Percentiles rank a stretch among this genome's conserved stretches.
Evolutionary conservation across 2,888 invertebrate species (phyloP).

Genomic region (Sphaerophoria taeniata): DNA sequence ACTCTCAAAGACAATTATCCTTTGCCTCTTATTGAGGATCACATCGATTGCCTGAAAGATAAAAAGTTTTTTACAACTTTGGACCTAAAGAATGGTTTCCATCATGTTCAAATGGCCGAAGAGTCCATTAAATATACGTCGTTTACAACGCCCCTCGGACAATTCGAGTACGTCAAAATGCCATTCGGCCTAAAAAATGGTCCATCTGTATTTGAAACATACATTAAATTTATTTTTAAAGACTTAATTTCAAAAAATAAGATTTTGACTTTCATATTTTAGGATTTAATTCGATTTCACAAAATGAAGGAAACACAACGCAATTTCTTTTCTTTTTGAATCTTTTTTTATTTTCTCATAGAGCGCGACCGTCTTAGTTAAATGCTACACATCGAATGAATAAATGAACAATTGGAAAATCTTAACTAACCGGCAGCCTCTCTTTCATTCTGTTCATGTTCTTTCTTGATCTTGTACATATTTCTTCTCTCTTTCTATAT

Average conservation of each 20-base stretch:
- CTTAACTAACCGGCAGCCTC: too few relatives aligned
- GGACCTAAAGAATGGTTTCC: slow-evolving; percentile 34
- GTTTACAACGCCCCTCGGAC: slow-evolving; percentile 23
- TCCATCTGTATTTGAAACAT: slow-evolving; percentile 43
- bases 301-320: too few relatives aligned
- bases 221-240: slow-evolving; percentile 24
- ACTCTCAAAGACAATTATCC: slow-evolving; percentile 49
- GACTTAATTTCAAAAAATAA: slow-evolving; percentile 25
- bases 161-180: slow-evolving; percentile 2
- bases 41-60: slow-evolving; percentile 39
- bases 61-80: slow-evolving; percentile 42
- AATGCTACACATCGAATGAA: too few relatives aligned
- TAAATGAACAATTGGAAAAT: too few relatives aligned
- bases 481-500: too few relatives aligned
- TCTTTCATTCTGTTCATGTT: too few relatives aligned
- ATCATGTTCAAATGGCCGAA: slow-evolving; percentile 20
- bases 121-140: slow-evolving; percentile 44
- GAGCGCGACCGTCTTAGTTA: too few relatives aligned
- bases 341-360: too few relatives aligned
- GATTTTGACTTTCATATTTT: slow-evolving; percentile 14
- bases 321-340: too few relatives aligned
- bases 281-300: too few relatives aligned
- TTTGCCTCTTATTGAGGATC: slow-evolving; percentile 32
- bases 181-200: slow-evolving; percentile 32
- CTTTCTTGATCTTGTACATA: too few relatives aligned